Conservation (phyloP, 2,113 vertebrate genomes). For the Carassius gibelio region DNA sequence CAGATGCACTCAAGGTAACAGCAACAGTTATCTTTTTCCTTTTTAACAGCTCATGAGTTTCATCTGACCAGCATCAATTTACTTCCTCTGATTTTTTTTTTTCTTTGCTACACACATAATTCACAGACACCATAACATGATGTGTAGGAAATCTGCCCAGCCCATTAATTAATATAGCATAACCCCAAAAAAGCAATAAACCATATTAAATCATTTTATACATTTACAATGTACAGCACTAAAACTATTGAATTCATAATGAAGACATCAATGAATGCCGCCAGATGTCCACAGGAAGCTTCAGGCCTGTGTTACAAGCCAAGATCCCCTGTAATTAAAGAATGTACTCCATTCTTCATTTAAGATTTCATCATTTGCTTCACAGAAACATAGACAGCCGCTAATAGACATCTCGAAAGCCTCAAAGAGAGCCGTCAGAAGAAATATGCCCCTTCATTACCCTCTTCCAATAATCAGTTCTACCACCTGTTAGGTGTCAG, state of each 20-base stretch:
- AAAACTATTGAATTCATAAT: not conserved
- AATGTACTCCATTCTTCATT: constrained; percentile 27
- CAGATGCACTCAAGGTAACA: not conserved
- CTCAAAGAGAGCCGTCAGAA: constrained; percentile 2
- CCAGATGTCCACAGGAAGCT: not conserved
- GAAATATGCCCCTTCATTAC: constrained; percentile 34
- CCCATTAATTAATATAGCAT: not conserved
- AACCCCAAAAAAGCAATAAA: constrained; percentile 18
- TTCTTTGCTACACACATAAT: not conserved
- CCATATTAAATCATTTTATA: not conserved
- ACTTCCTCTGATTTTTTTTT: not conserved
- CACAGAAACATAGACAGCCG: constrained; percentile 4
- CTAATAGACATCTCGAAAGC: constrained; percentile 18
- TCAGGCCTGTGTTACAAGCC: not conserved
- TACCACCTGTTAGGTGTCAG: constrained; percentile 37
- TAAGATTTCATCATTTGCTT: constrained; percentile 19
- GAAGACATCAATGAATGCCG: not conserved
- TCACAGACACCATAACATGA: not conserved
- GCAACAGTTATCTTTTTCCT: not conserved
- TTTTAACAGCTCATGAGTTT: not conserved
- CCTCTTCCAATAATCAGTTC: constrained; percentile 35
- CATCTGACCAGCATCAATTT: not conserved
- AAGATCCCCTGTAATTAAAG: constrained; percentile 4
- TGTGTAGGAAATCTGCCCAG: not conserved
- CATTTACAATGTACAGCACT: not conserved